Base-by-base conservation (phyloP, 2,113 vertebrate genomes). In the Rana temporaria region DNA sequence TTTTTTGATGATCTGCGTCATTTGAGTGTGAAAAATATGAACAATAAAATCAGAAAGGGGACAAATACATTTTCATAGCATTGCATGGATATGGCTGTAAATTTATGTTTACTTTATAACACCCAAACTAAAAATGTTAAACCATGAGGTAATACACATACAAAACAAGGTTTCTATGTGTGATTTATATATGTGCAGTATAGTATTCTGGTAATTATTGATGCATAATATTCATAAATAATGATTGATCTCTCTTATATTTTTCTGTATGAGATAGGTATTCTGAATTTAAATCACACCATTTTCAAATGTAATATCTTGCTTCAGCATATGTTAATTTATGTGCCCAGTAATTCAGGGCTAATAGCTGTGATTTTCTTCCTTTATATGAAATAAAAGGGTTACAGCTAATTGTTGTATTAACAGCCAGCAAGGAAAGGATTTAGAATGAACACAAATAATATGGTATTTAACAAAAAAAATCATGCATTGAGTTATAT, bases 331-430 rank as follows among this genome's bases (percentile, higher is more conserved):
- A 71, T 71, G 69, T 11, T 55, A 71, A 71, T 53, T 71, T 71
- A 4, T 53, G 22, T 55, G 42, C 69, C 69, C 24, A 53, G 52
- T 71, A 71, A 71, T 71, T 52, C 48, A 55, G 24, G 20, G 48
- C 52, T 53, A 55, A 52, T 48, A 71, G 69, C 69, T 71, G 69
- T 71, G 69, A 53, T 53, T 71, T 67, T 34, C 18, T 67, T 67
- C 60, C 16, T 67, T 71, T 71, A 71, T 55, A 16, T 71, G 24
- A 71, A 71, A 55, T 52, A 71, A 71, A 71, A 71, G 48, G 69
- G 6, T 71, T 22, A 71, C 22, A 55, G 48, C 20, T 55, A 71
- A 71, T 71, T 71, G 17, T 48, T 71, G 69, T 55, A 71, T 71
- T 71, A 71, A 71, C 53, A 55, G 69, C 30, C 7, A 55, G 69